Base-by-base conservation (phyloP, 2,888 invertebrate species). In the Metellina segmentata region DNA sequence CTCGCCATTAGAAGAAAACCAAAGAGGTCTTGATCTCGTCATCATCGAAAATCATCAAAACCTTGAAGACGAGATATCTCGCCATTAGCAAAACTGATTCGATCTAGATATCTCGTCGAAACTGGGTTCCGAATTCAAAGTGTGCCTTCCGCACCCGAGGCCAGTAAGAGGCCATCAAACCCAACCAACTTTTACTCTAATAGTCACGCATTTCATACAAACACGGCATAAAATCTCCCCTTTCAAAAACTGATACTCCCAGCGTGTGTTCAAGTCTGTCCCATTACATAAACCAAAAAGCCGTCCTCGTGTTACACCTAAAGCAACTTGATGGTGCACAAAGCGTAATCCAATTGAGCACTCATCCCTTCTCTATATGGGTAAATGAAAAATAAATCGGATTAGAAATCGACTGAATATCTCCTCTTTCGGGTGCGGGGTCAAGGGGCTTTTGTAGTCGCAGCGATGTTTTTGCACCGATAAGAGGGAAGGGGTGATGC, bases 371-470 rank as follows among this genome's bases (percentile, higher is more conserved):
- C 82, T 70, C 77, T 69, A 82, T 89, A 83, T 70, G 75, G 82
- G 77, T 81, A 82, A 82, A 89, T 89, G 82, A 89, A 89, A 82
- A 89, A 75, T 89, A 89, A 89, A 89, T 89, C 89, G 19, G 89
- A 89, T 89, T 89, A 89, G 51, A 51, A 77, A 51, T 51, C 53
- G 34, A 34, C 34, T 34, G 34, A 34, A 34, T 34, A 4, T 1
- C 34, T 20, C n/a, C 72, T 48, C 74, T 49, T 20, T n/a, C 52
- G 0, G 16, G 0, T 78, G 19, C 8, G 19, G 72, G 72, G 82
- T 82, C 72, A 70, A 9, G 20, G 34, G 7, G 9, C 16, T n/a
- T 77, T n/a, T 77, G 16, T 77, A 20, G 11, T 72, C 34, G 8
- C 77, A 1, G 49, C 20, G 20, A 78, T 78, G 86, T 86, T 71